Percentiles rank a stretch among this genome's conserved stretches.
phyloP scores from a whole-genome alignment of 2,888 invertebrate species.

The Agrenia bidenticulata region DNA sequence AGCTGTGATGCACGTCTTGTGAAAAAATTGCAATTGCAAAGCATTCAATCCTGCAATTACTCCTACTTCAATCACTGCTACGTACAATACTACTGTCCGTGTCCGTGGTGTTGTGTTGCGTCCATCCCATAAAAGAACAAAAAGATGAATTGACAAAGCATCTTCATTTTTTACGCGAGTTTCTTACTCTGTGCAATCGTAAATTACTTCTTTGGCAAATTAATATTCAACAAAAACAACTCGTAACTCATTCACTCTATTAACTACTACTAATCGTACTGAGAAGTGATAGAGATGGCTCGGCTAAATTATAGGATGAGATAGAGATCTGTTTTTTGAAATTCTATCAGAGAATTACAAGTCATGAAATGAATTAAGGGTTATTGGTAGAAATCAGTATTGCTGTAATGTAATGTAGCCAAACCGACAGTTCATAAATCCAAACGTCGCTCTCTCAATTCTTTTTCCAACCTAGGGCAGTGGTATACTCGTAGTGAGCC shows the following conservation, averaged over 20 bases:
- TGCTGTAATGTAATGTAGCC: no score
- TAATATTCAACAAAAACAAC: constrained; percentile 5
- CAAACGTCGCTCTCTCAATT: no score
- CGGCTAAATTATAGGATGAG: neutral
- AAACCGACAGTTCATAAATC: no score
- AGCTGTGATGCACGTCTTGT: neutral
- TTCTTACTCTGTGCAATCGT: neutral
- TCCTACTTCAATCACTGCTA: neutral
- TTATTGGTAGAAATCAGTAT: no score
- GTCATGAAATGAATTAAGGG: neutral
- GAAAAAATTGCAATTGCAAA: neutral
- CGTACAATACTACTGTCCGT: no score
- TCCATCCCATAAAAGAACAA: neutral
- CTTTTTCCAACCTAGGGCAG: no score
- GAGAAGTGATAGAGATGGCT: no score
- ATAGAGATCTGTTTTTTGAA: constrained; percentile 4
- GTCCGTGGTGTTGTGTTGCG: no score
- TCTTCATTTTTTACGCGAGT: constrained; percentile 1
- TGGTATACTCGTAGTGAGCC: no score
- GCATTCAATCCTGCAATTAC: constrained; percentile 8
- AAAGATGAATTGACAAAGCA: constrained; percentile 1
- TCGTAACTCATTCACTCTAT: no score
- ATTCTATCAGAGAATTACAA: constrained; percentile 7
- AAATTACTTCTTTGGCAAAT: constrained; percentile 7
- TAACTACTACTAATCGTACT: no score